Evolutionary conservation across 2,888 invertebrate genomes (phyloP).

Genomic region (Vanessa cardui): DNA sequence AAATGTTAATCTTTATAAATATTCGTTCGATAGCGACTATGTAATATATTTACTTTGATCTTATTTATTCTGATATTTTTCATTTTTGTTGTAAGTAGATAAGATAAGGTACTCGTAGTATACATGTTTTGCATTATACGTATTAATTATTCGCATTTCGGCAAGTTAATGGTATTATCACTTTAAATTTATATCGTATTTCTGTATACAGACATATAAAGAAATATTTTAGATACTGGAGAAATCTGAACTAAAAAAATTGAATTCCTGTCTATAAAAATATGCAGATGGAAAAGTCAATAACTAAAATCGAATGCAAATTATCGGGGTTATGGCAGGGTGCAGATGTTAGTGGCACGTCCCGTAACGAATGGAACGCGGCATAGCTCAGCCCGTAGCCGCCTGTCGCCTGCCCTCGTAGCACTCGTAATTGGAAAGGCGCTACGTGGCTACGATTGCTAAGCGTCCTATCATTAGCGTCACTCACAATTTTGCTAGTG

Average conservation of each 20-base stretch:
- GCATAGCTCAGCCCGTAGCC: slow-evolving; percentile 57
- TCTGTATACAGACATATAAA: no score
- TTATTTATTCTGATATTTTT: neutral
- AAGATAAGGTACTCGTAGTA: neutral
- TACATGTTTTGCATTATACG: no score
- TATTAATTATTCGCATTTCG: no score
- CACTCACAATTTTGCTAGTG: slow-evolving; percentile 69
- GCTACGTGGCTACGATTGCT: slow-evolving; percentile 61
- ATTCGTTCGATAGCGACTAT: neutral
- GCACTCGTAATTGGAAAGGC: slow-evolving; percentile 73
- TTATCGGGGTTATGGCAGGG: slow-evolving; percentile 60
- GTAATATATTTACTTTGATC: neutral
- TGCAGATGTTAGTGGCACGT: slow-evolving; percentile 74
- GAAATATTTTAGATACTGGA: neutral
- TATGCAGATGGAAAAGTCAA: slow-evolving; percentile 19
- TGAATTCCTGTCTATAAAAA: slow-evolving; percentile 8
- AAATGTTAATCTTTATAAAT: neutral
- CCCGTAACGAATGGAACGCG: slow-evolving; percentile 74
- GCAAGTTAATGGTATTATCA: no score
- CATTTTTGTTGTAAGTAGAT: neutral
- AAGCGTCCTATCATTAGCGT: slow-evolving; percentile 79
- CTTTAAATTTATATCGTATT: no score
- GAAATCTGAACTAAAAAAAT: neutral
- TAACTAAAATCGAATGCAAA: slow-evolving; percentile 56
- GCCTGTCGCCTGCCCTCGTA: slow-evolving; percentile 47